Evolutionary conservation across 1,140 invertebrate species (phyloP), one percentile per base, ranked within the genome.

Genomic region (Drosophila insularis): DNA sequence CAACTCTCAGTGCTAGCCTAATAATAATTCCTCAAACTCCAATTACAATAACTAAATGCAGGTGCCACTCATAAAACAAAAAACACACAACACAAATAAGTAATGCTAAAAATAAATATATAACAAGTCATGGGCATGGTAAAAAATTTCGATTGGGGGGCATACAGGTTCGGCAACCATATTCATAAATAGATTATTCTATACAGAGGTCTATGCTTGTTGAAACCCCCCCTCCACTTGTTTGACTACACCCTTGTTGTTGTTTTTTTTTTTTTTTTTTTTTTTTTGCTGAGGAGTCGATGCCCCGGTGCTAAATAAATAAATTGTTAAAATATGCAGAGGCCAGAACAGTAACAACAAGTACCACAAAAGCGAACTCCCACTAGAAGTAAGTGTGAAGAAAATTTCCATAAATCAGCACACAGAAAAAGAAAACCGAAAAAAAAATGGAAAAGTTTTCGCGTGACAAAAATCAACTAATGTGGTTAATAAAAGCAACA

Each of bases 391-490:
- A 64, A 74, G 81, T 86, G 81, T 79, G 80, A 82, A 76, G 80
- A 72, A 78, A 87, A 80, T 89, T 80, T 68, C 80, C 76, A 87
- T 87, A 87, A 87, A 87, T 87, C 84, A 89, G 67, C 89, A 82
- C 32, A 64, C 54, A 62, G 69, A 64, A 43, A 3, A 7, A 2
- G 19, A 50, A 50, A 21, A 50, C 63, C 58, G 4, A 50, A 50
- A 11, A 46, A 17, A 46, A 46, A 8, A 46, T 8, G 43, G 14
- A 46, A 76, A 84, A 87, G 78, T 78, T 87, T 87, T 87, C 68
- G 82, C 82, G 82, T 87, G 82, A 87, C 82, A 87, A 89, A 86
- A 87, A 87, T 87, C 84, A 87, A 87, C 84, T 89, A 87, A 87
- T 87, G 84, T 89, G 84, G 84, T 84, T 87, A 87, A 87, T 87